Percentiles rank a stretch among this genome's conserved stretches.
phyloP scores from a whole-genome alignment of 2,797 vertebrate genomes.

The Lepilemur septentrionalis region DNA sequence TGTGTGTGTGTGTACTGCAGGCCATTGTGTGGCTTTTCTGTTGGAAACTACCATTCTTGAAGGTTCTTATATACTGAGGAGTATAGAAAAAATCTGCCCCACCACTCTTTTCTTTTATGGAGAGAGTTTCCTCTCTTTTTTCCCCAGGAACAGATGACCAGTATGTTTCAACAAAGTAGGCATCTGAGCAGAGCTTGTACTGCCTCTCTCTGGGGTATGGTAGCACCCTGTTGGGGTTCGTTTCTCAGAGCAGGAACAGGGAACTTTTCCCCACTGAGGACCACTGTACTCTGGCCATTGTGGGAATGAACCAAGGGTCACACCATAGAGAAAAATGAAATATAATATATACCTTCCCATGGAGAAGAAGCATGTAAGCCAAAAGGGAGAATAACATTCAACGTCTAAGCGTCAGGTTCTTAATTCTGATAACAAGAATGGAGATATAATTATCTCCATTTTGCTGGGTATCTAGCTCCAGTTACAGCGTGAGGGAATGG shows the following conservation, averaged over 20 bases:
- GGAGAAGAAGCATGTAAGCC: background rate
- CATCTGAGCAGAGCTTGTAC: background rate
- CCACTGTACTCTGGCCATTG: background rate
- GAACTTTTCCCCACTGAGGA: background rate
- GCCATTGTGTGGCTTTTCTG: background rate
- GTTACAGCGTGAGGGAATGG: background rate
- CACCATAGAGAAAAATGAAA: background rate
- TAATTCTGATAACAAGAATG: background rate
- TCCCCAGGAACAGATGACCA: background rate
- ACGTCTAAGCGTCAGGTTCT: background rate
- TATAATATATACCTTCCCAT: background rate
- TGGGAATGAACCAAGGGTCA: background rate
- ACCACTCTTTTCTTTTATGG: background rate
- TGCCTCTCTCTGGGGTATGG: background rate
- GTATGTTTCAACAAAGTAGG: background rate
- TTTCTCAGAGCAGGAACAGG: background rate
- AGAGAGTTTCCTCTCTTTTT: background rate
- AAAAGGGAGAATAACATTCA: background rate
- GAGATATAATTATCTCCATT: background rate
- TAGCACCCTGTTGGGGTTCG: accelerated
- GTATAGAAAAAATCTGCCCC: background rate
- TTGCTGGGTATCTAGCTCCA: background rate
- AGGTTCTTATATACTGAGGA: background rate
- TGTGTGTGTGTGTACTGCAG: background rate
- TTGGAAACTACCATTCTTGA: background rate